Evolutionary conservation across 2,113 vertebrate species (phyloP).

Genomic region (Vidua chalybeata): DNA sequence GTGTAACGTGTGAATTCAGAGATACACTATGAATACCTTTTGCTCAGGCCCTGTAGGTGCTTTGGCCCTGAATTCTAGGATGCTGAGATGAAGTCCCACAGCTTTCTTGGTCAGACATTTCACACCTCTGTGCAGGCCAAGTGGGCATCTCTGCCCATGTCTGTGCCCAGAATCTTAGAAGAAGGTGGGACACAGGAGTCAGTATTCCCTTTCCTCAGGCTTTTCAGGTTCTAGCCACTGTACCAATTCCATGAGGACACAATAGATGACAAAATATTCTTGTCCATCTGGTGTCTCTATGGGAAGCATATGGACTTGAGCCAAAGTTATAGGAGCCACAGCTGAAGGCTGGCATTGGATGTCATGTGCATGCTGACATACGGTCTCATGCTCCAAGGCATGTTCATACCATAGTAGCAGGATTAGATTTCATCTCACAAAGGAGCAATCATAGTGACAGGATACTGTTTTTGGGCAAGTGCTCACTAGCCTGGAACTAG

Average conservation of each 20-base stretch:
- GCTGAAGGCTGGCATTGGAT: conserved; percentile 7
- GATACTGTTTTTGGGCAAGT: neutral
- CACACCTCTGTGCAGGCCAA: neutral
- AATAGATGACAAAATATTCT: conserved; percentile 17
- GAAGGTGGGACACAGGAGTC: neutral
- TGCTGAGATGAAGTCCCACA: neutral
- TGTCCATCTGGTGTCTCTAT: conserved; percentile 40
- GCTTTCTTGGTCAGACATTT: conserved; percentile 13
- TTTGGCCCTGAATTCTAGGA: conserved; percentile 4
- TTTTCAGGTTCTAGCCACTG: neutral
- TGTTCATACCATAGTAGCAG: neutral
- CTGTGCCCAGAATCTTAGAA: neutral
- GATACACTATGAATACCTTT: neutral
- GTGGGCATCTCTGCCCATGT: neutral
- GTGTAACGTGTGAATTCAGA: neutral
- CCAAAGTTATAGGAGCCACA: conserved; percentile 21
- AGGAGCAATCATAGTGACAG: conserved; percentile 39
- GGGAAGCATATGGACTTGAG: conserved; percentile 1
- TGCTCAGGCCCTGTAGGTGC: neutral
- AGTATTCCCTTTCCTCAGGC: neutral
- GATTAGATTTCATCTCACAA: conserved; percentile 7
- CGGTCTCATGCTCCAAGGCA: conserved; percentile 21
- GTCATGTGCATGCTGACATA: conserved; percentile 19
- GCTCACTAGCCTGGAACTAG: conserved; percentile 6
- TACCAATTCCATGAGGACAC: neutral